Percentiles rank a stretch among this genome's conserved stretches.
Evolutionary conservation across 2,113 vertebrate species (phyloP).

Genomic region (Brachypodius melanocephalos): DNA sequence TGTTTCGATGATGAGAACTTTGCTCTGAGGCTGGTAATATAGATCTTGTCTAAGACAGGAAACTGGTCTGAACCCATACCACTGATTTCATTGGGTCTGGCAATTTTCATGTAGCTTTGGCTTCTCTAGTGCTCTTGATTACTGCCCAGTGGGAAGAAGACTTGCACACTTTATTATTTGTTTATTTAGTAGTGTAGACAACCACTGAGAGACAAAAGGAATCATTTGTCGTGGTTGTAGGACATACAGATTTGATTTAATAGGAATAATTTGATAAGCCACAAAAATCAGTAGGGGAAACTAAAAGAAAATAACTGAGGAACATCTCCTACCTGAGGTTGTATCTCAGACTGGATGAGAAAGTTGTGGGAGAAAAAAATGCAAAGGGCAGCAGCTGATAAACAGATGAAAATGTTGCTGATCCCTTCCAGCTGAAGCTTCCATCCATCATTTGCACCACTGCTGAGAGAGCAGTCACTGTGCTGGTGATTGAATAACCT

Average conservation of each 20-base stretch:
- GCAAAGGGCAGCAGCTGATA: neutral
- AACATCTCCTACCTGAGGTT: neutral
- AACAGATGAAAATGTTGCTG: neutral
- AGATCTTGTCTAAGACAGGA: slow-evolving; percentile 30
- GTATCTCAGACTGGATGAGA: neutral
- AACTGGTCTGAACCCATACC: neutral
- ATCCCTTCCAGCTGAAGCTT: neutral
- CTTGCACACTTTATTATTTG: neutral
- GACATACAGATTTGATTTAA: neutral
- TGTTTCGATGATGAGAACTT: neutral
- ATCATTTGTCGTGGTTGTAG: neutral
- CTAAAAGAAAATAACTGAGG: neutral
- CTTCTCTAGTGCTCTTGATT: neutral
- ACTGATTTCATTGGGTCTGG: slow-evolving; percentile 14
- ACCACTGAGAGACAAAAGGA: neutral
- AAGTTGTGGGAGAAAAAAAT: neutral
- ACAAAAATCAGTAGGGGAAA: neutral
- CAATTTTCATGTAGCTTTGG: neutral
- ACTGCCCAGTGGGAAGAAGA: neutral
- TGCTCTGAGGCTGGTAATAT: neutral
- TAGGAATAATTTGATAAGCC: neutral
- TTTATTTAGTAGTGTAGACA: neutral
- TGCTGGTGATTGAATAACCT: neutral
- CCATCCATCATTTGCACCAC: neutral
- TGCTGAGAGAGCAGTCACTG: fast-evolving